A percentile compares a stretch with the other conserved stretches of the same genome.
These are phyloP conservation scores for Aulostomus chinensis DNA, from an alignment of 2,797 vertebrate species.

Conservation along the genomic window DNA sequence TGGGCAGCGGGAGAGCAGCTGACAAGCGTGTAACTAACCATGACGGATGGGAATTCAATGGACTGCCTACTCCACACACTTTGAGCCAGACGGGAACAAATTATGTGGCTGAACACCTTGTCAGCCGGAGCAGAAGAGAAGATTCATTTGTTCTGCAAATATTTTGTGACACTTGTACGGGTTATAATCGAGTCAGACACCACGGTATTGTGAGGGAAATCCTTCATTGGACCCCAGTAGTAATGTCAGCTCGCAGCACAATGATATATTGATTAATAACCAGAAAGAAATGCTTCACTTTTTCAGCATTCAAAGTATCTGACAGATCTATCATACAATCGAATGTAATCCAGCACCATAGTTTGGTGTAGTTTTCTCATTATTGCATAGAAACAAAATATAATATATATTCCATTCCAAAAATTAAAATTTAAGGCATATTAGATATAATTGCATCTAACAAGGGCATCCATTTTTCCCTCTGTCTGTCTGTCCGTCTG, in stretches of 20 bases:
- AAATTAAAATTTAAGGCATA: too few relatives aligned
- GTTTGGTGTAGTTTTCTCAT: too few relatives aligned
- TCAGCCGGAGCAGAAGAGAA: constrained; percentile 34
- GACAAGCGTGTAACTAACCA: constrained; percentile 85
- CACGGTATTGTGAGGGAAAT: constrained; percentile 30
- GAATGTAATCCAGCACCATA: too few relatives aligned
- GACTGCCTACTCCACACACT: constrained; percentile 73
- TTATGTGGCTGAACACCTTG: constrained; percentile 60
- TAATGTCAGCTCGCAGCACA: constrained; percentile 23
- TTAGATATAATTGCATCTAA: too few relatives aligned
- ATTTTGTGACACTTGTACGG: constrained; percentile 37
- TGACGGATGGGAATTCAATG: constrained; percentile 84
- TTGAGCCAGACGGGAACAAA: constrained; percentile 61
- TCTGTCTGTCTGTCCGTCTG: too few relatives aligned
- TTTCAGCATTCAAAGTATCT: constrained; percentile 8
- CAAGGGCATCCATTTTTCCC: too few relatives aligned
- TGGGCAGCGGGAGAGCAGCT: constrained; percentile 79
- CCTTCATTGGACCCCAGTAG: constrained; percentile 11
- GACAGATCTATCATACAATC: too few relatives aligned
- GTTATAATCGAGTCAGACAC: constrained; percentile 47
- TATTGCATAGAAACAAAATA: too few relatives aligned
- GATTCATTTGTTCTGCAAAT: constrained; percentile 38
- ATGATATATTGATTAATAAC: constrained; percentile 46
- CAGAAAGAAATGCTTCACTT: constrained; percentile 5
- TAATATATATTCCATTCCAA: too few relatives aligned